These are phyloP conservation scores for Chrysogorgia sp. DNA, from an alignment of 92 coral and sea anemone genomes.

Conservation along the genomic window DNA sequence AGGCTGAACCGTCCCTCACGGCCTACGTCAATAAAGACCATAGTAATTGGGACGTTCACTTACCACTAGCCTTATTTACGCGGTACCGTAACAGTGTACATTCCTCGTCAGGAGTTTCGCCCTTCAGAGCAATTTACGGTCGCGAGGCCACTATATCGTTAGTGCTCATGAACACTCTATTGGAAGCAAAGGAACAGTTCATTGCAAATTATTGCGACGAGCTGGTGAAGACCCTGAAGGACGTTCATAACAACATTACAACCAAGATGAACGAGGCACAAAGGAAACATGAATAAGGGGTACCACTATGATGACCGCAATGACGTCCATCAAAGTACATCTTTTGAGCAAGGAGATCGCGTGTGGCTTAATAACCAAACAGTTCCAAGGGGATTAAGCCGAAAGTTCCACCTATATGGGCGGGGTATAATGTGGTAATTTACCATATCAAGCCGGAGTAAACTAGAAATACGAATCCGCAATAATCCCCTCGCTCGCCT, in stretches of 20 bases:
- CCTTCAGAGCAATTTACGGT: too few relatives aligned
- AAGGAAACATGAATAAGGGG: constrained; percentile 7
- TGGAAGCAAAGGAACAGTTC: constrained; percentile 1
- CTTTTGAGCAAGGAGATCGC: constrained; percentile 3
- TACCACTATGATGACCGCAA: constrained; percentile 14
- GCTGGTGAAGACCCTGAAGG: constrained; percentile 6
- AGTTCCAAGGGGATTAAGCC: constrained; percentile 5
- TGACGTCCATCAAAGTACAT: not conserved
- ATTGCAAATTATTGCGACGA: constrained; percentile 17
- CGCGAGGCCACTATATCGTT: too few relatives aligned
- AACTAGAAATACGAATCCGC: too few relatives aligned
- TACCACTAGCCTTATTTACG: too few relatives aligned
- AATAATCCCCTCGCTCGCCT: too few relatives aligned
- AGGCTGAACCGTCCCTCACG: too few relatives aligned
- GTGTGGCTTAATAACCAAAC: constrained; percentile 12
- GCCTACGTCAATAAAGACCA: too few relatives aligned
- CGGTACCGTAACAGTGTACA: too few relatives aligned
- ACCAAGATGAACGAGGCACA: constrained; percentile 13
- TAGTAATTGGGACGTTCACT: too few relatives aligned
- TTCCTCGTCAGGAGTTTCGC: too few relatives aligned
- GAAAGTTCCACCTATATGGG: constrained; percentile 13
- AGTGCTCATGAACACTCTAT: too few relatives aligned
- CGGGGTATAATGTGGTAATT: not conserved
- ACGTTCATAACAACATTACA: constrained; percentile 2
- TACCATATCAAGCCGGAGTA: constrained; percentile 23